Conservation (phyloP, 1,140 invertebrate genomes). For the Ericerus pela region DNA sequence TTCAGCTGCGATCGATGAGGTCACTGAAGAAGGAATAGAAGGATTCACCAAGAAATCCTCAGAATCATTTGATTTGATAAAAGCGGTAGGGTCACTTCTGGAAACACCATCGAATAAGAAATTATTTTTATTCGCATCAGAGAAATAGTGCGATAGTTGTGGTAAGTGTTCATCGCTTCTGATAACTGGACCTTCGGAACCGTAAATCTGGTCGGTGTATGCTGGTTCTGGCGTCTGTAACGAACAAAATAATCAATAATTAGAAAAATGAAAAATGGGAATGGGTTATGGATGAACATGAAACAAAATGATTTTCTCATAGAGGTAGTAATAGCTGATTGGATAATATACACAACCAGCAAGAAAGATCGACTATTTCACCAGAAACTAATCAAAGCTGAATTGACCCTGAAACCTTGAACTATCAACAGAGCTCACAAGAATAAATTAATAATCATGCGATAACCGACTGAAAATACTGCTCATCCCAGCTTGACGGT, state of each 20-base stretch:
- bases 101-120: neutral
- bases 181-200: neutral
- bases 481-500: too few species aligned
- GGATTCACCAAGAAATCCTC: neutral
- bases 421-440: too few species aligned
- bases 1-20: conserved; percentile 16
- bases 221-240: neutral
- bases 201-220: neutral
- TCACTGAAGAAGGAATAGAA: neutral
- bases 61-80: neutral
- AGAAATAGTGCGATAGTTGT: neutral
- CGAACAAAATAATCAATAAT: neutral
- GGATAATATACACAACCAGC: too few species aligned
- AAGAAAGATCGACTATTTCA: too few species aligned
- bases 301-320: too few species aligned
- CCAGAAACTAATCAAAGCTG: too few species aligned
- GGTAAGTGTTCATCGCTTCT: neutral
- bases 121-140: neutral
- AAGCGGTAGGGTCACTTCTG: neutral
- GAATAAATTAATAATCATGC: too few species aligned
- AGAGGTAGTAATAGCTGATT: too few species aligned
- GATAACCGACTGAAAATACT: too few species aligned
- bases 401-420: too few species aligned
- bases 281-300: neutral
- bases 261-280: neutral